Base-by-base conservation (phyloP, 2,888 invertebrate species). In the Lithophane semibrunnea region DNA sequence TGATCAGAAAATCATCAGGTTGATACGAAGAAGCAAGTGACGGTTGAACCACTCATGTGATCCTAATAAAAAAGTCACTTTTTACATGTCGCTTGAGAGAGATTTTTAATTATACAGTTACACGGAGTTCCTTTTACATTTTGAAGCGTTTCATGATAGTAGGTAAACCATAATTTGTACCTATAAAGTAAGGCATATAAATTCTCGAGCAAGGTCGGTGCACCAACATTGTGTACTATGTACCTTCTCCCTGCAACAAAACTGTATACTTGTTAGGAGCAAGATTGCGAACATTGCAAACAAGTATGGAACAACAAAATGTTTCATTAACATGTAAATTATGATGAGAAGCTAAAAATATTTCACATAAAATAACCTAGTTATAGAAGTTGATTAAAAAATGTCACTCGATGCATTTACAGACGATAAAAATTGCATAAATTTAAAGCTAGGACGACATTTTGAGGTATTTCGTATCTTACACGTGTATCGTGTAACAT, bases 291-390 rank as follows among this genome's bases (percentile, higher is more conserved):
- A 71, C 44, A 61, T 72, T 52, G 42, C 52, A 65, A 75, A 83
- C 70, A 63, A 56, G 74, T 44, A 72, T 83, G 49, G 12, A 75
- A 75, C 65, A 58, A 58, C 68, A 83, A 79, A 80, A 75, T 73
- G 47, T 29, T 72, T n/a, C 69, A 83, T 83, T 83, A 58, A 29
- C 84, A 83, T 83, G 70, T 83, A 80, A 83, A 83, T 80, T 83
- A 76, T 80, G 72, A 83, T 83, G 76, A 69, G 82, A 80, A 83
- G 18, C 75, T 83, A 79, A 72, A 79, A 75, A 80, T 70, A 80
- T 58, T 44, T 21, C 10, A 63, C 72, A 75, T 75, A 75, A 75
- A 73, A 73, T 80, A 56, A 47, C 65, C 42, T 66, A 65, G 47
- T 65, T 47, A 56, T 65, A 78, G 70, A 64, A 61, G 60, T 75